A percentile compares a stretch with the other conserved stretches of the same genome.
Evolutionary conservation across 1,140 invertebrate species (phyloP).

Genomic region (Apocrypta bakeri): DNA sequence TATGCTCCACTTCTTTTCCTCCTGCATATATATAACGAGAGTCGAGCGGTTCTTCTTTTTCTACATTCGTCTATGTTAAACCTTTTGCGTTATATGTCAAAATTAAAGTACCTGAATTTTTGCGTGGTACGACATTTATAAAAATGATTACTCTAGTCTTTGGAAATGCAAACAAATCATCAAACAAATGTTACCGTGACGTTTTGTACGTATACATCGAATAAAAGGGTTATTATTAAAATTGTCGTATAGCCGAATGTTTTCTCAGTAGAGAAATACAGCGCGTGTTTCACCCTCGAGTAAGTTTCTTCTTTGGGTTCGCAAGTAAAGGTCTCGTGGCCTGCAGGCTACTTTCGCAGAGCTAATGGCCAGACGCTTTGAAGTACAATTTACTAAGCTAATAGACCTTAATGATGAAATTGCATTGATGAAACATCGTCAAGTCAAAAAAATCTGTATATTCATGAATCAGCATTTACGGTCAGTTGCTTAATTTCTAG

Average conservation of each 20-base stretch:
- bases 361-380: slow-evolving; percentile 1
- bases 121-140: no score
- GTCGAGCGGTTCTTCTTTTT: not conserved
- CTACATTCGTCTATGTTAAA: no score
- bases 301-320: no score
- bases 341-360: not conserved
- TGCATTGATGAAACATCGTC: not conserved
- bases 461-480: not conserved
- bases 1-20: not conserved
- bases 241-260: not conserved
- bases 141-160: no score
- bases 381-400: not conserved
- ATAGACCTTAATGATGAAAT: not conserved
- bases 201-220: no score
- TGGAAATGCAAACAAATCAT: no score
- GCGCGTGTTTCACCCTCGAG: not conserved
- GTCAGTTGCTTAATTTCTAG: not conserved
- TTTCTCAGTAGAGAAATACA: not conserved
- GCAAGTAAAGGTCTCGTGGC: not conserved
- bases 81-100: no score
- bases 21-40: not conserved
- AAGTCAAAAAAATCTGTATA: not conserved
- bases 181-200: no score
- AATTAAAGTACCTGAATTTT: no score
- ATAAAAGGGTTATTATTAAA: slow-evolving; percentile 26